A percentile compares a stretch with the other conserved stretches of the same genome.
Evolutionary conservation across 2,113 vertebrate species (phyloP).

Genomic region (Alethe castanea): DNA sequence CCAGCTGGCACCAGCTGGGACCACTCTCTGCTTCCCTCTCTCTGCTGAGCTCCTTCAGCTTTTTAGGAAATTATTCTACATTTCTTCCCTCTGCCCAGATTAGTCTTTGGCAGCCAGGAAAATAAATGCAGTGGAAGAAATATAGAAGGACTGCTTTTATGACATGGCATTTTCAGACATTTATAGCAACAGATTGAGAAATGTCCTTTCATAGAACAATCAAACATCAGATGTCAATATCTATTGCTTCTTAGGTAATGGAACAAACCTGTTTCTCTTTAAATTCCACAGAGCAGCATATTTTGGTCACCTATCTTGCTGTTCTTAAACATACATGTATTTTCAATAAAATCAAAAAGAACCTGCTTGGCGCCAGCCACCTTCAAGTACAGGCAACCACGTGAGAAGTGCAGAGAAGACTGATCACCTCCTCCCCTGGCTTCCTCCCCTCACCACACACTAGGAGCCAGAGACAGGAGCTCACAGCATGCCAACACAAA

Average conservation of each 20-base stretch:
- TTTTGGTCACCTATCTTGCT: not conserved
- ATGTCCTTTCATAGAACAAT: not conserved
- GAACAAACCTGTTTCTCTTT: not conserved
- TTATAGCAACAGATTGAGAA: not conserved
- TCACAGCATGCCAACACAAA: not conserved
- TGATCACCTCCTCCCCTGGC: not conserved
- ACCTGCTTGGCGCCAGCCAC: not conserved
- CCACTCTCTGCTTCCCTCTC: not conserved
- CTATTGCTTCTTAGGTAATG: not conserved
- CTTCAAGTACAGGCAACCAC: not conserved
- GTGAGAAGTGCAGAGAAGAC: not conserved
- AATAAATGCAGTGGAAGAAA: not conserved
- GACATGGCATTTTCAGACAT: not conserved
- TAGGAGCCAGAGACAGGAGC: not conserved
- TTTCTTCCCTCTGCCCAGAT: not conserved
- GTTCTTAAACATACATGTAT: not conserved
- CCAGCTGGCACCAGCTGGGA: not conserved
- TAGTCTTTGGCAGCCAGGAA: not conserved
- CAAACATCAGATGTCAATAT: not conserved
- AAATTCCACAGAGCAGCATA: not conserved
- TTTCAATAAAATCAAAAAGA: not conserved
- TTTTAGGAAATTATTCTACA: slow-evolving; percentile 37
- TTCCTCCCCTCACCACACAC: not conserved
- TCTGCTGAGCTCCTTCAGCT: not conserved
- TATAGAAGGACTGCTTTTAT: not conserved